These are phyloP conservation scores for Poecilia wingei DNA, from an alignment of 2,797 vertebrate genomes.

Conservation along the genomic window DNA sequence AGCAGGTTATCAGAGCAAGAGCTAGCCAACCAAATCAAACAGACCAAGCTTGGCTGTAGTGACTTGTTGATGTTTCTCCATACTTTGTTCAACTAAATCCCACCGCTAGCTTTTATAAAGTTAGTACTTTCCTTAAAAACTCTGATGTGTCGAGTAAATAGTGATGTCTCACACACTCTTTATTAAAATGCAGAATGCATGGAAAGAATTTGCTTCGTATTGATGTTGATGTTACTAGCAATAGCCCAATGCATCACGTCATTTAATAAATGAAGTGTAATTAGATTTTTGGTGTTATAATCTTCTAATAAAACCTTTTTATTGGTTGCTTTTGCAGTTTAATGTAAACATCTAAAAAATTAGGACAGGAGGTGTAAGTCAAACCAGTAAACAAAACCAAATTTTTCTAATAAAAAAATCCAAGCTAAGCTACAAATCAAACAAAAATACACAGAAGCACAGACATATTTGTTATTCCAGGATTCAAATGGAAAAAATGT, in stretches of 20 bases:
- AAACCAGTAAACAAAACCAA: neutral
- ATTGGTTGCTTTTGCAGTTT: neutral
- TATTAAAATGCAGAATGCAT: neutral
- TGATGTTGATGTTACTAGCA: neutral
- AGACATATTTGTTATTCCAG: neutral
- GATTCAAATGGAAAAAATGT: neutral
- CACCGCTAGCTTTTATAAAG: neutral
- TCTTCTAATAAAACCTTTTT: neutral
- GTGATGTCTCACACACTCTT: neutral
- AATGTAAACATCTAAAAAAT: too few relatives aligned
- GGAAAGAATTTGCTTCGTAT: neutral
- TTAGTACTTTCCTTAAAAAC: neutral
- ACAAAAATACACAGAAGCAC: neutral
- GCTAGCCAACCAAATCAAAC: conserved; percentile 54
- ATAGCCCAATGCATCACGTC: neutral
- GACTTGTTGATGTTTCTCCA: conserved; percentile 40
- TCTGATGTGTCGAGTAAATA: neutral
- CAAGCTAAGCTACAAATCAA: neutral
- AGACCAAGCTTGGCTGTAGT: conserved; percentile 46
- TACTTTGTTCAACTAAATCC: conserved; percentile 39
- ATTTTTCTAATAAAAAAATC: neutral
- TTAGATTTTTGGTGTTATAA: neutral
- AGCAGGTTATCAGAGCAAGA: conserved; percentile 59
- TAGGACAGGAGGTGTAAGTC: too few relatives aligned
- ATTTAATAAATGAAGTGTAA: neutral